These are phyloP conservation scores for Perizoma affinitatum DNA, from an alignment of 2,888 invertebrate species.

Conservation along the genomic window DNA sequence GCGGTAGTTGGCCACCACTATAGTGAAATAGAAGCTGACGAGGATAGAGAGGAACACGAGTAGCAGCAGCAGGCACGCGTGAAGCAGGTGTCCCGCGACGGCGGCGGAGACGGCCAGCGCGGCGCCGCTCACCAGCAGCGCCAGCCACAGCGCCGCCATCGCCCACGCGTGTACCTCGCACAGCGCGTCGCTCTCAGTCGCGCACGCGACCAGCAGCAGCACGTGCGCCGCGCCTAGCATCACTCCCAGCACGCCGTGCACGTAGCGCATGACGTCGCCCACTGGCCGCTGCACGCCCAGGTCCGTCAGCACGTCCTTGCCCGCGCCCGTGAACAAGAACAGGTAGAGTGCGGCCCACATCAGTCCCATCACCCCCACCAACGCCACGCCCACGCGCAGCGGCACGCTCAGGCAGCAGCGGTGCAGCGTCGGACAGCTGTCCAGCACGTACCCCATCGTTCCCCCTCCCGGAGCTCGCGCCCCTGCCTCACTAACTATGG, in stretches of 20 bases:
- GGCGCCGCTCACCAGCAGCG: slow-evolving; percentile 21
- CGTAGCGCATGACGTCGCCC: slow-evolving; percentile 37
- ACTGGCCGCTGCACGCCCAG: slow-evolving; percentile 23
- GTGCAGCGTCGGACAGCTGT: slow-evolving; percentile 47
- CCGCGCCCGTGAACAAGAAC: slow-evolving; percentile 38
- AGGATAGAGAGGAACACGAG: slow-evolving; percentile 30
- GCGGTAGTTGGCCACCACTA: slow-evolving; percentile 54
- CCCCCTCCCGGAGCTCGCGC: too few relatives aligned
- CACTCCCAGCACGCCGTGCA: slow-evolving; percentile 49
- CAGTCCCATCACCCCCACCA: slow-evolving; percentile 42
- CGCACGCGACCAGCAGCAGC: slow-evolving; percentile 44
- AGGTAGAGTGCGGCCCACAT: slow-evolving; percentile 42
- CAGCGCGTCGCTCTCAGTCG: slow-evolving; percentile 42
- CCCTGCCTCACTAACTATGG: too few relatives aligned
- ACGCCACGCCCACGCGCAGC: slow-evolving; percentile 36
- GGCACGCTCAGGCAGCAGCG: slow-evolving; percentile 45
- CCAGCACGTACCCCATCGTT: slow-evolving; percentile 49
- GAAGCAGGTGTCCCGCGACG: slow-evolving; percentile 22
- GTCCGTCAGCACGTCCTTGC: slow-evolving; percentile 30
- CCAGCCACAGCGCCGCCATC: slow-evolving; percentile 32
- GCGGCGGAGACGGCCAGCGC: slow-evolving; percentile 19
- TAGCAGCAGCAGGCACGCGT: slow-evolving; percentile 18
- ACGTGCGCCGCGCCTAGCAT: slow-evolving; percentile 46
- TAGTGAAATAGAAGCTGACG: slow-evolving; percentile 43
- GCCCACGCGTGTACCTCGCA: slow-evolving; percentile 57